These are phyloP conservation scores for Alauda arvensis DNA, from an alignment of 2,797 vertebrate species.

Conservation along the genomic window DNA sequence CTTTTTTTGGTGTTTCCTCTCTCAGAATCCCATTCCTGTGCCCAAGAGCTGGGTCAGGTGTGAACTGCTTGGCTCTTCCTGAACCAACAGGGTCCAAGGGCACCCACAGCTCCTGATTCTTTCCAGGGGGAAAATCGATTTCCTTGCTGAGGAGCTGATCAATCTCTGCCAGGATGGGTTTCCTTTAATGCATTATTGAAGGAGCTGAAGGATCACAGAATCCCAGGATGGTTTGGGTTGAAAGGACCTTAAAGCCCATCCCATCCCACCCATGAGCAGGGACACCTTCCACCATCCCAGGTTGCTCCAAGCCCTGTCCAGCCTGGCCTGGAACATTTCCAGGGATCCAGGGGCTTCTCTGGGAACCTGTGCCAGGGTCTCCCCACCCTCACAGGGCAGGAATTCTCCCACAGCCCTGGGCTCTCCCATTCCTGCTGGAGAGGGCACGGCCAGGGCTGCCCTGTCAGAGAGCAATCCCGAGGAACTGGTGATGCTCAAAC, in stretches of 20 bases:
- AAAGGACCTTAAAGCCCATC: neutral
- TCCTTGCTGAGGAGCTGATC: neutral
- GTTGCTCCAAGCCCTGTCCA: accelerated
- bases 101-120: neutral
- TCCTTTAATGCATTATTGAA: accelerated
- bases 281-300: neutral
- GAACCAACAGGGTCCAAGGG: accelerated
- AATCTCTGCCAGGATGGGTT: neutral
- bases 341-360: neutral
- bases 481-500: neutral
- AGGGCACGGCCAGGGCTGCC: neutral
- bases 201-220: neutral
- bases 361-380: neutral
- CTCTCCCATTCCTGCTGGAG: neutral
- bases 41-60: neutral
- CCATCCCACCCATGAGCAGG: neutral
- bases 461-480: accelerated
- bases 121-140: accelerated
- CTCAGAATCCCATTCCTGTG: neutral
- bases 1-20: neutral
- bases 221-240: neutral
- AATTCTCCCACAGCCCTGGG: neutral
- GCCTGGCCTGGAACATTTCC: accelerated
- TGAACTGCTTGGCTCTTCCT: neutral
- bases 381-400: neutral